Evolutionary conservation across 2,888 invertebrate genomes (phyloP).

Genomic region (Norana najaformis): DNA sequence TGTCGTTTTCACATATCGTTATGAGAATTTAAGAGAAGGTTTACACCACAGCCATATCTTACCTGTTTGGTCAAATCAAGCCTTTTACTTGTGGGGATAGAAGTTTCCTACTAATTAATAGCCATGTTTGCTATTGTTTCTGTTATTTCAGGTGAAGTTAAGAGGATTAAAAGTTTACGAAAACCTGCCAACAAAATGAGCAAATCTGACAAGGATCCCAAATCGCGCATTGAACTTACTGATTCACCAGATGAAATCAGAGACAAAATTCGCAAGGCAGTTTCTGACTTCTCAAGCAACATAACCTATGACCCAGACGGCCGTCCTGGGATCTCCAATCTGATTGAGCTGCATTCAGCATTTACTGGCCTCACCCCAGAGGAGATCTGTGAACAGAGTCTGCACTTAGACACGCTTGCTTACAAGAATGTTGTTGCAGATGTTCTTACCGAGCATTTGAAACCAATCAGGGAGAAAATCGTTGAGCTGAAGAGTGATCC

Average conservation of each 20-base stretch:
- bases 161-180: constrained; percentile 76
- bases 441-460: constrained; percentile 72
- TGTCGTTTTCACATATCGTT: background rate
- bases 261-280: constrained; percentile 80
- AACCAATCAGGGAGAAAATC: constrained; percentile 73
- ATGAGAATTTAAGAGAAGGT: background rate
- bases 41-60: too few relatives aligned
- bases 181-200: constrained; percentile 95
- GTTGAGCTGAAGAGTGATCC: constrained; percentile 68
- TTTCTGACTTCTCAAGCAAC: constrained; percentile 77
- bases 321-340: constrained; percentile 86
- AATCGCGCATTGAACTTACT: constrained; percentile 77
- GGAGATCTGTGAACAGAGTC: constrained; percentile 71
- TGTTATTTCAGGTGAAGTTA: constrained; percentile 49
- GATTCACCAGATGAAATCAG: constrained; percentile 75
- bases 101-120: background rate
- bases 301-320: constrained; percentile 78
- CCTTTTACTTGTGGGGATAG: background rate
- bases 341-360: constrained; percentile 81
- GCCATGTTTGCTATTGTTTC: background rate
- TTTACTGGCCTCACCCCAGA: constrained; percentile 72
- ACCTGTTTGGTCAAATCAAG: background rate
- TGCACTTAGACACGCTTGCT: constrained; percentile 75
- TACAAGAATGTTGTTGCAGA: constrained; percentile 78
- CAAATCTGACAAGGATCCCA: constrained; percentile 82